Evolutionary conservation across 2,797 vertebrate genomes (phyloP).

Genomic region (Notoglanidium macrostoma): DNA sequence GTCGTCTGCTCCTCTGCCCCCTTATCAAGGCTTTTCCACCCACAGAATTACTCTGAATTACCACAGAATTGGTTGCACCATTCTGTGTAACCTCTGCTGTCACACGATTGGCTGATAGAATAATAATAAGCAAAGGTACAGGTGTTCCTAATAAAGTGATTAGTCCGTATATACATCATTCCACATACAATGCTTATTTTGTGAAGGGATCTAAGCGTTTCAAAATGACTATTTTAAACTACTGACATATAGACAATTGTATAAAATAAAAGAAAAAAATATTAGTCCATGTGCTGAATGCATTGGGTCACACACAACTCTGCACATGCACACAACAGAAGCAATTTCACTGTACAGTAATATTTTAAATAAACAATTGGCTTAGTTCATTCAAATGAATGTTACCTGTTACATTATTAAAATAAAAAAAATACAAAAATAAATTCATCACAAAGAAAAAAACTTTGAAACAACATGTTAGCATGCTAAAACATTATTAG

Average conservation of each 20-base stretch:
- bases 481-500: neutral
- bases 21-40: neutral
- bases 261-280: neutral
- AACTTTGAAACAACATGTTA: neutral
- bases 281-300: neutral
- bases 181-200: neutral
- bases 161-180: neutral
- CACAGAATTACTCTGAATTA: neutral
- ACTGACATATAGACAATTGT: neutral
- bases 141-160: neutral
- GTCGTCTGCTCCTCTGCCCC: neutral
- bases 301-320: neutral
- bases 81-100: neutral
- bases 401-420: neutral
- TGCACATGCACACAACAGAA: conserved; percentile 19
- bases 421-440: neutral
- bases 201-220: neutral
- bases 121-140: neutral
- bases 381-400: neutral
- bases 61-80: neutral
- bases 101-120: neutral
- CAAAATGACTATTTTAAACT: neutral
- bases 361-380: neutral
- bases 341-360: conserved; percentile 22
- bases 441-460: neutral